Base-by-base conservation (phyloP, 1,140 invertebrate genomes). In the Bombus terrestris region DNA sequence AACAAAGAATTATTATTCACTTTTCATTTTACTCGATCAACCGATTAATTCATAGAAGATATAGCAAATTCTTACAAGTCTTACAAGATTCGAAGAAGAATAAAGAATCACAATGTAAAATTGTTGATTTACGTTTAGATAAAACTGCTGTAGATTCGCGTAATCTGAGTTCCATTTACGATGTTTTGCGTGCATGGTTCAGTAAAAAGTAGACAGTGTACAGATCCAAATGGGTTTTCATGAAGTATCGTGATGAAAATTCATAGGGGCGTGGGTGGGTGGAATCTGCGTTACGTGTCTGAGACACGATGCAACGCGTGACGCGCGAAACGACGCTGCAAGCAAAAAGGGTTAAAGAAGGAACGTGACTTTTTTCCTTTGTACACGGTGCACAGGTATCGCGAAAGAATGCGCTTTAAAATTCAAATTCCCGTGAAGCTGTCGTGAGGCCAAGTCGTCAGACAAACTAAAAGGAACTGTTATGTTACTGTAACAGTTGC, bases 191-290 rank as follows among this genome's bases (percentile, higher is more conserved):
- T 43, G 28, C 18, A 47, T n/a, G 1, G 41, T 32, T 18, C 13
- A 3, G 37, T 57, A n/a, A 47, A 41, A 57, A 15, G 28, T 22
- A 39, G 15, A 39, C 25, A 80, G 1, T 0, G 13, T 22, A 64
- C 47, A 35, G 10, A 39, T 39, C 18, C 37, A 43, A 62, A 72
- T 72, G 69, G 28, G 39, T 43, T 72, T 43, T 41, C 39, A 41
- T n/a, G 69, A 41, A 59, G 32, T 81, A 62, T 73, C n/a, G 12
- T 32, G 47, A 73, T 81, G 80, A 81, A 81, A 81, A 81, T 81
- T 81, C 79, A 81, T 81, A 59, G 80, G 53, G 2, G 12, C 15
- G 22, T 8, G 37, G 13, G 4, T 32, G 22, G 32, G 13, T 62
- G 22, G 69, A 74, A 73, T 62, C 37, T n/a, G 47, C 47, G 79